A percentile compares a stretch with the other conserved stretches of the same genome.
phyloP scores from a whole-genome alignment of 2,888 invertebrate species.

The Catocala fraxini region DNA sequence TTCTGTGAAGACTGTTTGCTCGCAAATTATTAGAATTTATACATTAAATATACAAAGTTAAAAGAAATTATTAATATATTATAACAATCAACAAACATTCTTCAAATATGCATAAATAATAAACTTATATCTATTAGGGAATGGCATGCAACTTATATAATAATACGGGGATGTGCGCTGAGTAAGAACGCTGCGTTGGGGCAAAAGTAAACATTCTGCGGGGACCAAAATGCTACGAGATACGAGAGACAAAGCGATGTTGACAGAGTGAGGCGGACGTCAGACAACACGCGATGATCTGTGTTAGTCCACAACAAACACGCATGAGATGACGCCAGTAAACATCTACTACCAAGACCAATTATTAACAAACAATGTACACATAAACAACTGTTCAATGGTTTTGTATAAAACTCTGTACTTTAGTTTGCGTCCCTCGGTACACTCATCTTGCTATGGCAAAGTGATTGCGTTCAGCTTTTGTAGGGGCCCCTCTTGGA shows the following conservation, averaged over 20 bases:
- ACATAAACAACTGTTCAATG: constrained; percentile 68
- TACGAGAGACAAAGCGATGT: constrained; percentile 81
- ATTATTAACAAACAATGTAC: constrained; percentile 70
- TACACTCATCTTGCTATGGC: constrained; percentile 64
- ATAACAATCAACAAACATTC: constrained; percentile 50
- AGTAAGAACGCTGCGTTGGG: constrained; percentile 76
- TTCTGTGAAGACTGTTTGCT: constrained; percentile 65
- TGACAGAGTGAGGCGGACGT: constrained; percentile 68
- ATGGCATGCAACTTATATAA: constrained; percentile 80
- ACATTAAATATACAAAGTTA: constrained; percentile 45
- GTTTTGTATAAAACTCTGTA: constrained; percentile 66
- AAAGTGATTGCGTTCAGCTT: constrained; percentile 72
- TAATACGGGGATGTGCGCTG: constrained; percentile 72
- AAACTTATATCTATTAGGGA: constrained; percentile 66
- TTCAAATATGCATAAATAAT: constrained; percentile 60
- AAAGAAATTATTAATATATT: constrained; percentile 49
- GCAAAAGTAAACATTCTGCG: constrained; percentile 76
- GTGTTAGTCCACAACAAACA: constrained; percentile 83
- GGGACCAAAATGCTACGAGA: constrained; percentile 80
- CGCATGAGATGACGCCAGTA: constrained; percentile 78
- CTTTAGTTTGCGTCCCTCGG: constrained; percentile 68
- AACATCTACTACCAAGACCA: constrained; percentile 83
- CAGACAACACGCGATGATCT: constrained; percentile 66
- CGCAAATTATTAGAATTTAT: constrained; percentile 43
- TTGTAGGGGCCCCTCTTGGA: constrained; percentile 78